phyloP scores from a whole-genome alignment of 2,888 invertebrate species.

The Trissoscelio sp. region DNA sequence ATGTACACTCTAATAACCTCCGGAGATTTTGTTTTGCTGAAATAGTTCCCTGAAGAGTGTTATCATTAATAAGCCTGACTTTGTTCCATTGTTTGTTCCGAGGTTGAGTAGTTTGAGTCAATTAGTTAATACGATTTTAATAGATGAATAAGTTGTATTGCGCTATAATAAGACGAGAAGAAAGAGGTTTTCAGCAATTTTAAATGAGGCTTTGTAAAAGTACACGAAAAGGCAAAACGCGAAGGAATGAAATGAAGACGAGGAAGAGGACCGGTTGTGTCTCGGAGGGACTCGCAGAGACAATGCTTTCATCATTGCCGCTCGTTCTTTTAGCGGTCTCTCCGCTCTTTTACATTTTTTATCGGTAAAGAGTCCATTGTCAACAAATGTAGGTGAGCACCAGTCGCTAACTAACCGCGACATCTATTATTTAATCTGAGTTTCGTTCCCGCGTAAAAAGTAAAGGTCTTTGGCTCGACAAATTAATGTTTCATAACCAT shows the following conservation, averaged over 20 bases:
- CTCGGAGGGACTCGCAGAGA: slow-evolving; percentile 77
- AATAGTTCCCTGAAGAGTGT: not conserved
- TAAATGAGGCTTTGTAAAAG: slow-evolving; percentile 53
- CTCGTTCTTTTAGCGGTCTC: slow-evolving; percentile 79
- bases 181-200: no score
- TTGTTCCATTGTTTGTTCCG: not conserved
- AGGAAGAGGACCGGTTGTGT: slow-evolving; percentile 71
- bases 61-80: slow-evolving; percentile 16
- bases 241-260: slow-evolving; percentile 69
- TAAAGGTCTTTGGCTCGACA: not conserved
- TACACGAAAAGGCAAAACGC: slow-evolving; percentile 64
- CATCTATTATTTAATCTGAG: slow-evolving; percentile 30
- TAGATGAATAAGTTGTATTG: not conserved
- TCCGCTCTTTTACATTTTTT: slow-evolving; percentile 80
- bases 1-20: slow-evolving; percentile 59
- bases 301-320: slow-evolving; percentile 84
- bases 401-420: slow-evolving; percentile 75
- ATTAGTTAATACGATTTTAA: slow-evolving; percentile 25
- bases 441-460: not conserved
- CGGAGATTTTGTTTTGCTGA: slow-evolving; percentile 30
- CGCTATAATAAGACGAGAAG: no score
- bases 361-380: slow-evolving; percentile 82
- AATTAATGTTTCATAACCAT: slow-evolving; percentile 28
- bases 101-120: not conserved
- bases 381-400: slow-evolving; percentile 79